phyloP scores from a whole-genome alignment of 2,888 invertebrate species.

The Lycia hirtaria region DNA sequence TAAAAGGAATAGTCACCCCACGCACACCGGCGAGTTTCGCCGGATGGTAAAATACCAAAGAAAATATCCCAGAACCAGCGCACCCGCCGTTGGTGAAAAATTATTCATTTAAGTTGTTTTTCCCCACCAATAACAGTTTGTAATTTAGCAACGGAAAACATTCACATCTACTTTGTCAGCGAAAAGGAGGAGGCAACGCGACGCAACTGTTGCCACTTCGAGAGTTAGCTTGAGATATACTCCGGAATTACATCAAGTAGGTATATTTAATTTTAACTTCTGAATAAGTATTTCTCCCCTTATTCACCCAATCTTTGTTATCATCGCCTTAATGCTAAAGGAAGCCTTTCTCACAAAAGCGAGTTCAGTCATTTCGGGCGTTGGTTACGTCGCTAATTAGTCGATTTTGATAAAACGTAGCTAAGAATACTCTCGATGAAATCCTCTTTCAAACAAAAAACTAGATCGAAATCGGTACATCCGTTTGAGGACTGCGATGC shows the following conservation, averaged over 20 bases:
- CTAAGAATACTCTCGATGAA: too few species aligned
- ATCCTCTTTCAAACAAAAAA: too few species aligned
- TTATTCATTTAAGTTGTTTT: too few species aligned
- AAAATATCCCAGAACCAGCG: too few species aligned
- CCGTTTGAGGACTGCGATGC: too few species aligned
- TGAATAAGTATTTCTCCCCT: constrained; percentile 11
- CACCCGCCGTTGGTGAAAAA: too few species aligned
- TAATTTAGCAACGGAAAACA: constrained; percentile 14
- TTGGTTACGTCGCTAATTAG: not conserved
- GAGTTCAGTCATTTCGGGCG: not conserved
- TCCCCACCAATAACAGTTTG: too few species aligned
- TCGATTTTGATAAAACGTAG: not conserved
- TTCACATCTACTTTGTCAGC: constrained; percentile 33
- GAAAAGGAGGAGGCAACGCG: constrained; percentile 8
- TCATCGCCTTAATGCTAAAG: not conserved
- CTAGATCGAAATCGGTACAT: too few species aligned
- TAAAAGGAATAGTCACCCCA: too few species aligned
- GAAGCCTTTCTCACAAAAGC: not conserved
- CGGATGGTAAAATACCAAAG: too few species aligned
- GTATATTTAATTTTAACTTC: constrained; percentile 17
- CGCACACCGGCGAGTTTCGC: too few species aligned
- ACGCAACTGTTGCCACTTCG: constrained; percentile 22
- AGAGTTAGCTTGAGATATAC: constrained; percentile 18
- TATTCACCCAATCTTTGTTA: not conserved
- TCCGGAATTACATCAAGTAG: constrained; percentile 12